Evolutionary conservation across 2,113 vertebrate genomes (phyloP).

Genomic region (Aplodontia rufa): DNA sequence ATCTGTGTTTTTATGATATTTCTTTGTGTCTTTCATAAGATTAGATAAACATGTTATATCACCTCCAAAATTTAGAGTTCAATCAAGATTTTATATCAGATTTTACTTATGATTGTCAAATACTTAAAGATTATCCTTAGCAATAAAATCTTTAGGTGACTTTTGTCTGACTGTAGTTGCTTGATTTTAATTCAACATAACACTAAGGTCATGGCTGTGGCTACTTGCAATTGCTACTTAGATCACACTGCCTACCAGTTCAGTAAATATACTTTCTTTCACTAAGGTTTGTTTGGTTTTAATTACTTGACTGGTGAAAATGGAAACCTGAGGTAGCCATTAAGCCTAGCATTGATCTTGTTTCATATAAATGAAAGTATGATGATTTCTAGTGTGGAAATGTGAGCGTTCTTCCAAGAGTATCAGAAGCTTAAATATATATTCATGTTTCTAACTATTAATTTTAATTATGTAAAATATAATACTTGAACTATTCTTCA

Average conservation of each 20-base stretch:
- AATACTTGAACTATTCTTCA: not conserved
- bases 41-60: not conserved
- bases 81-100: not conserved
- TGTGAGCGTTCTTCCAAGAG: not conserved
- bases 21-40: not conserved
- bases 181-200: not conserved
- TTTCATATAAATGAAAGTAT: not conserved
- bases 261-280: constrained; percentile 2
- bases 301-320: constrained; percentile 22
- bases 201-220: not conserved
- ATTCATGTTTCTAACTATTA: not conserved
- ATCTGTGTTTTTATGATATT: not conserved
- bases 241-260: not conserved
- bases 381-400: not conserved
- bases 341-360: not conserved
- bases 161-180: not conserved
- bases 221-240: not conserved
- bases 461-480: constrained; percentile 14
- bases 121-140: not conserved
- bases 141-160: not conserved
- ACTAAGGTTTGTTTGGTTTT: not conserved
- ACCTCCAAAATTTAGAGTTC: not conserved
- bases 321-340: not conserved
- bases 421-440: not conserved
- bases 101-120: not conserved